Base-by-base conservation (phyloP, 2,888 invertebrate genomes). In the Macaria liturata region DNA sequence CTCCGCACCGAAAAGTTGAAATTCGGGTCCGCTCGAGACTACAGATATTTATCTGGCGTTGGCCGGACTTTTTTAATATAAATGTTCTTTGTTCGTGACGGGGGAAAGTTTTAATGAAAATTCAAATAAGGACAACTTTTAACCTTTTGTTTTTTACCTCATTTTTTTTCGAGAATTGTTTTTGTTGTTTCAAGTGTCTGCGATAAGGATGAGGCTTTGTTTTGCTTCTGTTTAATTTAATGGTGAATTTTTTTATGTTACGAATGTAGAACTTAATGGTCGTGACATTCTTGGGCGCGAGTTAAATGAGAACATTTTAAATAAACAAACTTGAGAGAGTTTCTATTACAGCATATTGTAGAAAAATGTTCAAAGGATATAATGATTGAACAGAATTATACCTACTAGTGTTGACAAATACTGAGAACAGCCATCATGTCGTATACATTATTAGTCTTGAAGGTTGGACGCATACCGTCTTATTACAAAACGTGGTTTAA, bases 21-120 rank as follows among this genome's bases (percentile, higher is more conserved):
- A 83, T 91, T 87, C 81, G 83, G 87, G 78, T 83, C 84, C 88
- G 86, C 88, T 86, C 88, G 88, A 86, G 90, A 89, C 90, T 88
- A 88, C 87, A 88, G 91, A 91, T 91, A 91, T 89, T 89, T 90
- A 91, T 91, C 91, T 89, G 89, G 86, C 88, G 86, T 84, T 77
- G 83, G 84, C 80, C 80, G 80, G 90, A 91, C 84, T 91, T 91
- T 91, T 91, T 91, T 91, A 91, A 91, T 91, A 91, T 91, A 91
- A 91, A 91, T 90, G 91, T 91, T 91, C 91, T 91, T 91, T 91
- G 91, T 91, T 89, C 88, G 81, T 90, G 91, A 90, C 86, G 84
- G 86, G 84, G 80, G 80, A 88, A 87, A 87, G 83, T 88, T 88
- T 87, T 87, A 88, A 88, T 88, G 87, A 87, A 88, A 88, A 87